Conservation (phyloP, 2,797 vertebrate species). For the Chaunax sp. region DNA sequence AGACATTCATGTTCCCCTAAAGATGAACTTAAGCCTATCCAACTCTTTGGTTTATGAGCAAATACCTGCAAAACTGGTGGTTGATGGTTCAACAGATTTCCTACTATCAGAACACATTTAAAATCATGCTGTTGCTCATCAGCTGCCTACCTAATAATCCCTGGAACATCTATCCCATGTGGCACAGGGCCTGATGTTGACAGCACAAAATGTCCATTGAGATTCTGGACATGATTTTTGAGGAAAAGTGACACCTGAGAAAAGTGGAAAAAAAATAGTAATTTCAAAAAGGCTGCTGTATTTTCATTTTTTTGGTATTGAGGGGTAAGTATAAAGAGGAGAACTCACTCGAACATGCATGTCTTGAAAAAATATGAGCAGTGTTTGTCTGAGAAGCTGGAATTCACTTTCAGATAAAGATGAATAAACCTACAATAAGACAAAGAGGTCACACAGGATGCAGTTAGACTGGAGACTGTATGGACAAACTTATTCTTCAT, state of each 20-base stretch:
- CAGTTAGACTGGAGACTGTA: background rate
- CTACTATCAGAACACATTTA: background rate
- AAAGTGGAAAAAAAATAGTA: background rate
- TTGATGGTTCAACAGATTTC: background rate
- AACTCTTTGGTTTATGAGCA: too few relatives aligned
- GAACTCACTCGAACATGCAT: conserved; percentile 90
- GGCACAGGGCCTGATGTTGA: conserved; percentile 88
- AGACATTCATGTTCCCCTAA: too few relatives aligned
- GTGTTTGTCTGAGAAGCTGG: conserved; percentile 92
- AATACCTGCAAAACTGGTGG: too few relatives aligned
- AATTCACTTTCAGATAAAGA: conserved; percentile 89
- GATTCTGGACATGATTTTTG: conserved; percentile 75
- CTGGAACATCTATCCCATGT: conserved; percentile 89
- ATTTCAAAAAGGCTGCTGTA: background rate
- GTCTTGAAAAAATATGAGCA: conserved; percentile 94
- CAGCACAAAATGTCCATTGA: conserved; percentile 79
- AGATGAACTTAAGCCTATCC: too few relatives aligned
- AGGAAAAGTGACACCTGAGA: conserved; percentile 79
- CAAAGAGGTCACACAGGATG: conserved; percentile 5
- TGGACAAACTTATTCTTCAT: background rate
- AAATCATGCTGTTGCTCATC: background rate
- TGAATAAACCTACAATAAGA: conserved; percentile 81
- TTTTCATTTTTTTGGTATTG: background rate
- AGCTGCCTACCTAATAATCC: conserved; percentile 88
- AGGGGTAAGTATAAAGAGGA: background rate